These are phyloP conservation scores for Tinea semifulvella DNA, from an alignment of 2,888 invertebrate genomes.

Conservation along the genomic window DNA sequence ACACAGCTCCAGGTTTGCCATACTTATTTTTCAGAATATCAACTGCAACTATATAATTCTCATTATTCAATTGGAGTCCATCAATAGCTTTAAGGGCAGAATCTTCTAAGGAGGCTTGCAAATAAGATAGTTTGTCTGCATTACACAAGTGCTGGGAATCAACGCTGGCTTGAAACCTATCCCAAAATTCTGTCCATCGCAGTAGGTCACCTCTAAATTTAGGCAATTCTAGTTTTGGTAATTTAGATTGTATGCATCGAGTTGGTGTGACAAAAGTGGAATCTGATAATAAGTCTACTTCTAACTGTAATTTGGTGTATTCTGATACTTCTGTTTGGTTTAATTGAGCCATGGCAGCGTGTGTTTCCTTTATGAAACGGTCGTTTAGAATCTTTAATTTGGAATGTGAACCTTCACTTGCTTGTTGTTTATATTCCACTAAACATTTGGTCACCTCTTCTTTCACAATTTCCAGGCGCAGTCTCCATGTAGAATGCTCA, in stretches of 20 bases:
- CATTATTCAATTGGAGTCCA: background rate
- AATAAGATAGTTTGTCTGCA: slow-evolving; percentile 1
- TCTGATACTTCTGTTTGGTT: background rate
- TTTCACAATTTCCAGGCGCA: too few species aligned
- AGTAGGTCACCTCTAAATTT: slow-evolving; percentile 3
- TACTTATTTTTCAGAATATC: slow-evolving; percentile 1
- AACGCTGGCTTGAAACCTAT: background rate
- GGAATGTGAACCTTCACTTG: too few species aligned
- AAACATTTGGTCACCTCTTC: too few species aligned
- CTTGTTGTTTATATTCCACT: too few species aligned
- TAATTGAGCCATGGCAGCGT: background rate
- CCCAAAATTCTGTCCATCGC: slow-evolving; percentile 1
- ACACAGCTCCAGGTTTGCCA: background rate
- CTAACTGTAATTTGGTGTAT: background rate
- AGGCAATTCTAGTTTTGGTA: slow-evolving; percentile 1
- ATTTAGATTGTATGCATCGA: background rate
- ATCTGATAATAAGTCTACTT: background rate
- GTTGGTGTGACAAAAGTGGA: background rate
- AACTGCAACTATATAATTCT: background rate
- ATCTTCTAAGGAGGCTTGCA: background rate
- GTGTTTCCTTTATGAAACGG: background rate
- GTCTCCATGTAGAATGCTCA: too few species aligned
- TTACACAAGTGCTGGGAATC: background rate
- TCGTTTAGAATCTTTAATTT: background rate
- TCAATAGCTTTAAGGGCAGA: background rate